Base-by-base conservation (phyloP, 2,113 vertebrate species). In the Rhinichthys klamathensis region DNA sequence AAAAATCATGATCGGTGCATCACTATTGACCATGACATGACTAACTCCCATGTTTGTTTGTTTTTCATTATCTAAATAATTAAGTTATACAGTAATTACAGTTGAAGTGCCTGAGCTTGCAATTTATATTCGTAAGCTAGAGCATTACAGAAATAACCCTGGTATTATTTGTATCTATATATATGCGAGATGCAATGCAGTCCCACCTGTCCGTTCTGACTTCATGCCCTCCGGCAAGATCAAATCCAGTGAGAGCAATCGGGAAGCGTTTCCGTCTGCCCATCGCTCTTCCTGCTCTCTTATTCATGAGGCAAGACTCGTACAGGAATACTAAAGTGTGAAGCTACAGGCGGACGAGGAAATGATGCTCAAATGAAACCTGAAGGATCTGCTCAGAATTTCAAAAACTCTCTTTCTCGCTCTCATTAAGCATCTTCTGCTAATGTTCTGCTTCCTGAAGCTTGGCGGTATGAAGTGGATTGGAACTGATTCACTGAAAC, bases 251-350 rank as follows among this genome's bases (percentile, higher is more conserved):
- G 12, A 74, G 69, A 60, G 67, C 69, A 41, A 74, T 41, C 82
- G n/a, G 72, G 30, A 65, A 41, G 82, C 60, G 82, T 58, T 32
- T 74, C 58, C 70, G n/a, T 49, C 46, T 54, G 63, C 51, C 69
- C n/a, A 44, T 76, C 51, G 27, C 54, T 61, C 54, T 32, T 63
- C 69, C 88, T 88, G 82, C 85, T 92, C 91, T 92, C 93, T 91
- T 91, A 94, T 93, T 93, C 91, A 93, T 92, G 88, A 89, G 87
- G 90, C 79, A 65, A 84, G 88, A 84, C 88, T 89, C 89, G 86
- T 90, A 89, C 85, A 65, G 87, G 88, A 91, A 93, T 91, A 90
- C 92, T 84, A 91, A 89, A 92, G 87, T 83, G 88, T 56, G 72
- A 89, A 85, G 91, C 91, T 88, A 84, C 80, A 85, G 91, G 91